Evolutionary conservation across 2,113 vertebrate species (phyloP).

Genomic region (Oceanodroma tethys): DNA sequence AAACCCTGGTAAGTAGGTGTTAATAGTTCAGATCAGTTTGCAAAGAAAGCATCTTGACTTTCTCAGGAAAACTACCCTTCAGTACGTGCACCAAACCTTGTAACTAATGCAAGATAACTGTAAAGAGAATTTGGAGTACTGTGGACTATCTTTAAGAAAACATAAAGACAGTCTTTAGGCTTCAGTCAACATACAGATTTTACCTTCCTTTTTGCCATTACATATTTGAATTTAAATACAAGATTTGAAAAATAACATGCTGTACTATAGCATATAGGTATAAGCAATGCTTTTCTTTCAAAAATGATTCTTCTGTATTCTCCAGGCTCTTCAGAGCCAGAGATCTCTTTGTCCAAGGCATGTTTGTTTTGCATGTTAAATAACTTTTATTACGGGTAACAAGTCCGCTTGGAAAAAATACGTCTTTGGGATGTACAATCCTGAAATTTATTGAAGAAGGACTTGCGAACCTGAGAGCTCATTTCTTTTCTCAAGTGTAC

Average conservation of each 20-base stretch:
- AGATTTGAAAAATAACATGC: background rate
- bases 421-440: background rate
- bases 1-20: background rate
- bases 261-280: background rate
- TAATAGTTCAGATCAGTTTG: background rate
- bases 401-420: background rate
- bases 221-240: background rate
- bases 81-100: background rate
- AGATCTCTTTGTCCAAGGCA: background rate
- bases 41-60: background rate
- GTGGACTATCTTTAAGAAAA: background rate
- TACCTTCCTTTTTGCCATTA: background rate
- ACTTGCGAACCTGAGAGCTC: background rate
- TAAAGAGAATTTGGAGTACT: background rate
- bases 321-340: background rate
- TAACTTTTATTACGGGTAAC: background rate
- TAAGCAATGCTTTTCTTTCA: background rate
- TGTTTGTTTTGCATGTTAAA: background rate
- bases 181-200: background rate
- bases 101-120: background rate
- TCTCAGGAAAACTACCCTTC: background rate
- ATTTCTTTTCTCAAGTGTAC: background rate
- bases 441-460: background rate
- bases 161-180: background rate
- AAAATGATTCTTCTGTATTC: background rate